Conservation (phyloP, 2,113 vertebrate species). For the Aviceda subcristata region DNA sequence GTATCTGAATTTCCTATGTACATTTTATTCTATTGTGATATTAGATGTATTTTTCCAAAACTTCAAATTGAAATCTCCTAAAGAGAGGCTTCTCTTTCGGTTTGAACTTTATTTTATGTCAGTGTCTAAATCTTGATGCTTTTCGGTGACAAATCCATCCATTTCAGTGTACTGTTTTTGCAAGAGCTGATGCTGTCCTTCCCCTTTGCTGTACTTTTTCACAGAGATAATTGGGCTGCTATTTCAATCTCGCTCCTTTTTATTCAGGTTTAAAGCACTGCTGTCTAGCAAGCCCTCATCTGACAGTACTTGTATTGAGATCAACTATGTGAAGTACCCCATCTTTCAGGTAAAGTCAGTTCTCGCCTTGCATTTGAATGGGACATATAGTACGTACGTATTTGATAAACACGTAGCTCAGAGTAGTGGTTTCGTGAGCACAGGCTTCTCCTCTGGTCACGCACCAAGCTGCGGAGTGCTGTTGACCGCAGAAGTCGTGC, state of each 20-base stretch:
- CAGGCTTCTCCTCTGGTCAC: background rate
- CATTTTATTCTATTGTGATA: background rate
- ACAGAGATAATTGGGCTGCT: background rate
- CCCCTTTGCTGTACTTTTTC: background rate
- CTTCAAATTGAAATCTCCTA: background rate
- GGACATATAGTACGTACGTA: background rate
- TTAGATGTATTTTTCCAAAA: background rate
- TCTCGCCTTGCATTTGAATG: background rate
- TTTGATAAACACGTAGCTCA: background rate
- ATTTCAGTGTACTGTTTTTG: background rate
- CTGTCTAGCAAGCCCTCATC: conserved; percentile 90
- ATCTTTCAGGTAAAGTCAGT: conserved; percentile 89
- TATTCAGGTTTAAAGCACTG: conserved; percentile 88
- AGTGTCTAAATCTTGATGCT: background rate
- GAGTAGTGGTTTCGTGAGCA: background rate
- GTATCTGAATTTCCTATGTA: background rate
- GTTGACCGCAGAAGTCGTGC: background rate
- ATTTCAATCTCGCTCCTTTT: conserved; percentile 26
- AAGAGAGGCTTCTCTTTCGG: background rate
- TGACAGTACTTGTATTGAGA: conserved; percentile 96
- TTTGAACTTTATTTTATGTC: background rate
- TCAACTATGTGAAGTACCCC: conserved; percentile 96
- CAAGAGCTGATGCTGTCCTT: background rate
- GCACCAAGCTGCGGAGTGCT: background rate
- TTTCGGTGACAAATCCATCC: background rate